phyloP scores from a whole-genome alignment of 2,797 vertebrate genomes.

The Chiroxiphia lanceolata region DNA sequence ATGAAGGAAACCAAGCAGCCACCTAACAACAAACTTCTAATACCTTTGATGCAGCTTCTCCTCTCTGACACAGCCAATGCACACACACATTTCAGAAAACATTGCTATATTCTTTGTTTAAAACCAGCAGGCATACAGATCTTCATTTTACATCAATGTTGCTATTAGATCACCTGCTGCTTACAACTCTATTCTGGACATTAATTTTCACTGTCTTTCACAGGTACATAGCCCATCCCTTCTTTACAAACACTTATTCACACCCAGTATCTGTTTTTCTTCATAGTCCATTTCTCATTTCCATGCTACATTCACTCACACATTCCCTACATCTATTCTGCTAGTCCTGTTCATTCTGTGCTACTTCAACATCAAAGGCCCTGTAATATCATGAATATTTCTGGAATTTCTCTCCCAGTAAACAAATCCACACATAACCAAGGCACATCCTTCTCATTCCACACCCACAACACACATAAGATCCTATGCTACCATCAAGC shows the following conservation, averaged over 20 bases:
- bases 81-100: background rate
- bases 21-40: background rate
- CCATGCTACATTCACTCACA: background rate
- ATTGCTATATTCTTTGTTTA: background rate
- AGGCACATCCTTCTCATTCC: background rate
- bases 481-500: background rate
- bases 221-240: background rate
- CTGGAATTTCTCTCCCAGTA: background rate
- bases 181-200: background rate
- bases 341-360: background rate
- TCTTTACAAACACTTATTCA: background rate
- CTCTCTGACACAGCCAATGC: background rate
- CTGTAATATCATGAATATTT: background rate
- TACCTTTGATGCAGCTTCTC: background rate
- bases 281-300: background rate
- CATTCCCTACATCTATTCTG: background rate
- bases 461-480: fast-evolving
- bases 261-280: background rate
- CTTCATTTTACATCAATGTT: background rate
- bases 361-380: background rate
- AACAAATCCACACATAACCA: background rate
- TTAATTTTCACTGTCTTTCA: background rate
- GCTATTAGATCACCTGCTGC: background rate
- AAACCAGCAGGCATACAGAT: background rate
- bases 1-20: background rate